Evolutionary conservation across 2,113 vertebrate genomes (phyloP), one percentile per base, ranked within the genome.

Genomic region (Anguilla rostrata): DNA sequence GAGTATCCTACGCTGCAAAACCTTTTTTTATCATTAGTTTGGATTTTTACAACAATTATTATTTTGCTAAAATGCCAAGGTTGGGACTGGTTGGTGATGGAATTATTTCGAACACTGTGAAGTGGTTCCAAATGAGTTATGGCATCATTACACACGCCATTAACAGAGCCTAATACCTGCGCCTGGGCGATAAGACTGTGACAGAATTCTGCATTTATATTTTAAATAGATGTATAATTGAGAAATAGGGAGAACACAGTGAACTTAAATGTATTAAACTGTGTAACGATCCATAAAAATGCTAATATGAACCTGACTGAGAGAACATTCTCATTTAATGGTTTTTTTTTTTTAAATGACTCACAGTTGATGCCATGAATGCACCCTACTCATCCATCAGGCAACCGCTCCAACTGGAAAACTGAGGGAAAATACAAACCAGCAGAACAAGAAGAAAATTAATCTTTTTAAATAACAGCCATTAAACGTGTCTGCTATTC

Each of bases 211-310:
- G 53, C 14, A 57, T 83, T 57, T 83, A 56, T 83, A 14, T 83
- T 60, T 29, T 83, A 46, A 83, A 57, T 46, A 39, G 49, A 83
- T 60, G 82, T 34, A 83, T 83, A 83, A 83, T 83, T 83, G 49
- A 41, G 29, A 57, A 83, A 57, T 26, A 34, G 29, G 2, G 22
- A 46, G 46, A 60, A 39, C 49, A 34, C 49, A 39, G 26, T 34
- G 46, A 57, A 83, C 82, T 60, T 57, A 57, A 83, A 56, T 57
- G 26, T 39, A 83, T 83, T 39, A 60, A 83, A 49, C 82, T 34
- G 43, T 39, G 16, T 83, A 83, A 34, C 15, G 53, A 60, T 83
- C 26, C 29, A 83, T 83, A 57, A 83, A 83, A 60, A 60, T 83
- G 82, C 9, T 56, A 83, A 83, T 83, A 26, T 12, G 49, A 83